Base-by-base conservation (phyloP, 2,113 vertebrate species). In the Chlorodrepanis virens region DNA sequence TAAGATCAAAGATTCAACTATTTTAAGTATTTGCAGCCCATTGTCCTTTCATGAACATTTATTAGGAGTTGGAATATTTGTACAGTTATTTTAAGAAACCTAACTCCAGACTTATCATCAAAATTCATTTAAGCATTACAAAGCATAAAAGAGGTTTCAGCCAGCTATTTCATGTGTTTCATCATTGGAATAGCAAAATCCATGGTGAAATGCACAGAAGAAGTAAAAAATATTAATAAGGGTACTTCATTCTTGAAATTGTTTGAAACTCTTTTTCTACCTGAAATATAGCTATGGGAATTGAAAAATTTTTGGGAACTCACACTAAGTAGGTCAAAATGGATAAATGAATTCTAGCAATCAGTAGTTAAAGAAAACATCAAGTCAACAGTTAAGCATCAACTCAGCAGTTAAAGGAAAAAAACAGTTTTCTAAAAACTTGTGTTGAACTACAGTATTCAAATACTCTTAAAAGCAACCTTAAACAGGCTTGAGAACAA, bases 371-470 rank as follows among this genome's bases (percentile, higher is more conserved):
- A 24, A 35, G 33, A 35, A 59, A 59, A 16, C n/a, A 57, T 35
- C 56, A 24, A 35, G 14, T 35, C 54, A 57, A 33, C 31, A 56
- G 12, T 24, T 24, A 49, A 49, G 21, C 12, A 4, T 49, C 12
- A 49, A 14, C 23, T 25, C 49, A 25, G 16, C 27, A 52, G 50
- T 35, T 59, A 35, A 59, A 59, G 22, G 22, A 35, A 59, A 57
- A 20, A 3, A 35, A 10, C 54, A 5, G 18, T 70, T 70, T 74
- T 56, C 4, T 5, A 49, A 53, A 42, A 35, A 19, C 1, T 10
- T 27, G 1, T 4, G 2, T 27, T 45, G 8, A 49, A 6, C 5
- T 61, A 4, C 3, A 44, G 9, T 49, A 19, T 53, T 83, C 7
- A 61, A 31, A 47, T 75, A 70, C 3, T 31, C 6, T 29, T 56